phyloP scores from a whole-genome alignment of 2,113 vertebrate species.

The Varanus komodoensis region DNA sequence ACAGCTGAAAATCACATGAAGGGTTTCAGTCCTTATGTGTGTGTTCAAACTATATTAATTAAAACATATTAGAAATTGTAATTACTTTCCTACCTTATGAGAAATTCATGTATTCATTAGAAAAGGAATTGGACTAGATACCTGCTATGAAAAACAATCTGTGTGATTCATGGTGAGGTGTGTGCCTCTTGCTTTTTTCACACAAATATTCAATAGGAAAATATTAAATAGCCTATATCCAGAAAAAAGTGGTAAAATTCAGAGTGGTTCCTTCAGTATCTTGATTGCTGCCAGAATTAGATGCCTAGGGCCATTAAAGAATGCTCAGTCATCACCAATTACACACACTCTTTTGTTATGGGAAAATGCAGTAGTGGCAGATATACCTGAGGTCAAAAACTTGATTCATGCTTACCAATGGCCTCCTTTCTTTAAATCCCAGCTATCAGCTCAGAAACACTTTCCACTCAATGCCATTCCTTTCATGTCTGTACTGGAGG shows the following conservation, averaged over 20 bases:
- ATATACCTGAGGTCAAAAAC: neutral
- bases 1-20: neutral
- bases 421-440: neutral
- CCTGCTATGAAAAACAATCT: neutral
- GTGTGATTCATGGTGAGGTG: neutral
- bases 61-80: slow-evolving; percentile 13
- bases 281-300: neutral
- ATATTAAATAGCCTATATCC: neutral
- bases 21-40: neutral
- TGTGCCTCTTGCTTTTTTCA: neutral
- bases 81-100: slow-evolving; percentile 13
- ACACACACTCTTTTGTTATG: neutral
- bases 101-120: slow-evolving; percentile 4
- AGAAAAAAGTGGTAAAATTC: neutral
- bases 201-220: slow-evolving; percentile 1
- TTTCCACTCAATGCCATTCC: neutral
- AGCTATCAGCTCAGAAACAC: neutral
- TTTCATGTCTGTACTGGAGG: slow-evolving; percentile 23
- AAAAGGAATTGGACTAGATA: slow-evolving; percentile 10
- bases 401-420: neutral
- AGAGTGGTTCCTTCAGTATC: neutral
- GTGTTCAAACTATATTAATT: slow-evolving; percentile 34
- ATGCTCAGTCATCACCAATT: neutral
- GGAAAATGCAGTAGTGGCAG: neutral
- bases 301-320: neutral